These are phyloP conservation scores for Scomber japonicus DNA, from an alignment of 2,113 vertebrate species.

Conservation along the genomic window DNA sequence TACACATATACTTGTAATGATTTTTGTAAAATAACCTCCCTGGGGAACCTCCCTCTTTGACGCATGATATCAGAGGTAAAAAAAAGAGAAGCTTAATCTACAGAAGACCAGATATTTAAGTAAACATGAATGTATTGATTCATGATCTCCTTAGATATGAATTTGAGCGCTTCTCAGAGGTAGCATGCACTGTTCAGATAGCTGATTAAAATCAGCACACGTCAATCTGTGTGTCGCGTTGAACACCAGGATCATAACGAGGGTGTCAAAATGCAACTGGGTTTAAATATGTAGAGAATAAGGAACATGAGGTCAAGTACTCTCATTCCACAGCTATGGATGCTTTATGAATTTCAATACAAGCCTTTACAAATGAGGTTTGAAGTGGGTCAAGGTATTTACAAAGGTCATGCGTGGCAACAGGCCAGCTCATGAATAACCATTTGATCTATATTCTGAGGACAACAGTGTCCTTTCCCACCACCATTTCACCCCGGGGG, in stretches of 20 bases:
- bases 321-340: conserved; percentile 26
- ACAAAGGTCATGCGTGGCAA: conserved; percentile 61
- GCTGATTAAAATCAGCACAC: conserved; percentile 62
- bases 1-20: conserved; percentile 47
- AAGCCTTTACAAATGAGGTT: conserved; percentile 47
- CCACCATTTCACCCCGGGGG: conserved; percentile 45
- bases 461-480: conserved; percentile 64
- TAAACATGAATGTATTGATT: conserved; percentile 58
- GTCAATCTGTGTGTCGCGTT: conserved; percentile 40
- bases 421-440: conserved; percentile 67
- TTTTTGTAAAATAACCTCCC: conserved; percentile 57
- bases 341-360: conserved; percentile 61
- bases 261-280: conserved; percentile 26
- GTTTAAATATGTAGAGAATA: conserved; percentile 54
- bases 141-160: conserved; percentile 25
- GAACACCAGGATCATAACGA: conserved; percentile 47
- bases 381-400: conserved; percentile 64
- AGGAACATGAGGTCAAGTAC: conserved; percentile 60
- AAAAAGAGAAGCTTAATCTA: conserved; percentile 29
- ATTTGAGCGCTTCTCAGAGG: conserved; percentile 27
- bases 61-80: conserved; percentile 49
- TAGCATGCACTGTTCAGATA: neutral
- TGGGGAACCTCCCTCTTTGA: conserved; percentile 42
- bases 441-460: conserved; percentile 57
- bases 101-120: conserved; percentile 42